Evolutionary conservation across 2,888 invertebrate genomes (phyloP), one percentile per base, ranked within the genome.

Genomic region (Sturmia bella): DNA sequence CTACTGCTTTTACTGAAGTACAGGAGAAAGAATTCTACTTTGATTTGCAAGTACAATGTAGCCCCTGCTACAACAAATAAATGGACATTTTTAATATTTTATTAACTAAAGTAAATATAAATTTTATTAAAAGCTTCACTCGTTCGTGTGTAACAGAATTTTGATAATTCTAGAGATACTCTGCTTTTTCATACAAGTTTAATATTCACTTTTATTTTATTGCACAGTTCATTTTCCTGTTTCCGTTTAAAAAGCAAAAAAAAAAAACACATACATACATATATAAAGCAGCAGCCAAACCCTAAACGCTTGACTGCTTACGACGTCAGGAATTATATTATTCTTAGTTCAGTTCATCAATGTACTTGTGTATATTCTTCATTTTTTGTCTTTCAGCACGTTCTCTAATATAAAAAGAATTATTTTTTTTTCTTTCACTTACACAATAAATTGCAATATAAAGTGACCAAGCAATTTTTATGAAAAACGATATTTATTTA

Each of bases 391-490:
- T 27, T 7, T 13, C 13, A 19, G 37, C 50, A 73, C 50, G 52
- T 73, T 73, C 15, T 21, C 7, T 17, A 45, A 32, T 24, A 57
- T 41, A 43, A 24, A 59, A n/a, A 66, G 21, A 24, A 54, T n/a
- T 21, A 21, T 24, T 63, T 37, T 64, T 70, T 70, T 50, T 56
- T 54, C n/a, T 45, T 48, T 54, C 21, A 69, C 77, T 59, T 66
- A 48, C 56, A 76, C 75, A 81, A 76, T 63, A 80, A 83, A 83
- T 83, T 83, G 83, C 83, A 84, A 75, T 72, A 80, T 73, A 82
- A 83, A 81, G 81, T 84, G 84, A 83, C 81, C 72, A 52, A 81
- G 75, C 84, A 83, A 80, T 79, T 84, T 76, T 84, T 84, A 84
- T 84, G 80, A 84, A 84, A 83, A 84, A 84, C 80, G 80, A 80